Evolutionary conservation across 2,888 invertebrate species (phyloP), one percentile per base, ranked within the genome.

Genomic region (Lingula anatina): DNA sequence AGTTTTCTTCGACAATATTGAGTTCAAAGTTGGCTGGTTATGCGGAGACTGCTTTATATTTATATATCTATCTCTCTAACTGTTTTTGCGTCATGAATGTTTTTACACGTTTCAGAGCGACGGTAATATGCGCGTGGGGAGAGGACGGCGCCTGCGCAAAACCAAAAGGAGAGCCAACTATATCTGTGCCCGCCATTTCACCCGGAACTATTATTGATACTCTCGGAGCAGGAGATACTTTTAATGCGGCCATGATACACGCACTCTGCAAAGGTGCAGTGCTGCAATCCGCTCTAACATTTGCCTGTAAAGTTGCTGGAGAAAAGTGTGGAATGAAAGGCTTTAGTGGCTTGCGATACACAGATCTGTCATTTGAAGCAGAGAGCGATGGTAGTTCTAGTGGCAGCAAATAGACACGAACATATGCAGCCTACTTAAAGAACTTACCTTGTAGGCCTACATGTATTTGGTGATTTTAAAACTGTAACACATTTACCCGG

Each of bases 191-290:
- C n/a, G 80, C 83, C 5, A 79, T 75, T 61, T 75, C 79, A 12
- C 81, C 82, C 0, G 51, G 60, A 0, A 68, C 73, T 46, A 72
- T 84, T 2, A 75, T 83, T 0, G 85, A 85, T 60, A 82, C 84
- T 0, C 72, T 85, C 3, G 85, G 84, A 1, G 85, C 85, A 15
- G 85, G 85, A 0, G 85, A 85, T 59, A 83, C 83, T 1, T 85
- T 86, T 61, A 79, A 81, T 44, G 84, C 83, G 1, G 80, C 81
- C 1, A 75, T 80, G n/a, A 79, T 86, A 41, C 80, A 79, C 59
- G 79, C 78, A 36, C 65, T 83, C 12, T 74, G 76, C 23, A 65
- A 69, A 37, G 73, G 79, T 0, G 7, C 48, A 25, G 37, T 69
- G 1, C 58, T 82, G 15, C 64, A 73, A n/a, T 62, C 73, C 1